Percentiles rank a stretch among this genome's conserved stretches.
These are phyloP conservation scores for Boloria selene DNA, from an alignment of 2,888 invertebrate species.

Conservation along the genomic window DNA sequence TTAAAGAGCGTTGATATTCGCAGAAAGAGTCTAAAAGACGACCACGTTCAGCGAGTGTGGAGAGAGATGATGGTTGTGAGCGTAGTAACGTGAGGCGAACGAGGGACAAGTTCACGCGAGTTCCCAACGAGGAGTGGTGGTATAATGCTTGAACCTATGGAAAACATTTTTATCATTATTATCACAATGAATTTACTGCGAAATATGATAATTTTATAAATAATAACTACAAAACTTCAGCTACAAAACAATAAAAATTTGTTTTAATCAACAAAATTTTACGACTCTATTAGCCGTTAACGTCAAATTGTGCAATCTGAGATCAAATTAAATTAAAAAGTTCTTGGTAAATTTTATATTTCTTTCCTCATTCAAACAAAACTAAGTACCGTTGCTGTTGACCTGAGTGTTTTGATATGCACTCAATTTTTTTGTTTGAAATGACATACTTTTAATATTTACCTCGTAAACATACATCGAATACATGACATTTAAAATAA, in stretches of 20 bases:
- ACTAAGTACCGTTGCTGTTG: constrained; percentile 19
- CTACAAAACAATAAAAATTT: no score
- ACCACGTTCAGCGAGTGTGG: constrained; percentile 85
- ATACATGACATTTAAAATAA: constrained; percentile 8
- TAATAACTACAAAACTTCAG: not conserved
- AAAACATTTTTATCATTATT: not conserved
- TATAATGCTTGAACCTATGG: constrained; percentile 89
- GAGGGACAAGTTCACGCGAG: constrained; percentile 84
- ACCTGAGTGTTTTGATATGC: constrained; percentile 13
- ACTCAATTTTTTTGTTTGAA: constrained; percentile 18
- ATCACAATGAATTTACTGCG: not conserved
- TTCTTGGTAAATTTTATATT: constrained; percentile 14
- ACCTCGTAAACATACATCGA: constrained; percentile 6
- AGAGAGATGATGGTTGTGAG: constrained; percentile 83
- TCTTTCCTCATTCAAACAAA: constrained; percentile 12
- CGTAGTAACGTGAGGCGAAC: constrained; percentile 88
- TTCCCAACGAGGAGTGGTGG: constrained; percentile 87
- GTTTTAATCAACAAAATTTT: no score
- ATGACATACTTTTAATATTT: constrained; percentile 18
- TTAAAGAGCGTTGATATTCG: constrained; percentile 85
- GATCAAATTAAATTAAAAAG: constrained; percentile 2
- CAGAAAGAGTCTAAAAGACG: constrained; percentile 89
- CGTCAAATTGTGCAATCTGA: constrained; percentile 11
- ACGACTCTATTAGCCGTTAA: not conserved
- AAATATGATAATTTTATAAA: not conserved